Percentiles rank a stretch among this genome's conserved stretches.
Conservation (phyloP, 53 echinoderm and acorn worm species). For the Henricia sp. region DNA sequence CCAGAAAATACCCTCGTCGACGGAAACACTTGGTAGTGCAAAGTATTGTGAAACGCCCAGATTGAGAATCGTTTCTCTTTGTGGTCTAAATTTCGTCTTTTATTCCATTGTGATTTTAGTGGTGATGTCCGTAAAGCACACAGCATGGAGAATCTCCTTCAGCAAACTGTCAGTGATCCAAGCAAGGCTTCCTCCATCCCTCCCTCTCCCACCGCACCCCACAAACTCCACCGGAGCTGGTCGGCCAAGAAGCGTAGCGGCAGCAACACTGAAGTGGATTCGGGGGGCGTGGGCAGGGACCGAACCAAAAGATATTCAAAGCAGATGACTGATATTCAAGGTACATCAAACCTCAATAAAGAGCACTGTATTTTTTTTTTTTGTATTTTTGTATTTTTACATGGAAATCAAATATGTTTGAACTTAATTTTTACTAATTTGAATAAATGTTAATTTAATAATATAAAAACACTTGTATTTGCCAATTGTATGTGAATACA, state of each 20-base stretch:
- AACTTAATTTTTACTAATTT: too few relatives aligned
- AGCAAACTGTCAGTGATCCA: constrained; percentile 55
- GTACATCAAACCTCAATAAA: too few relatives aligned
- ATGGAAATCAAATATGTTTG: too few relatives aligned
- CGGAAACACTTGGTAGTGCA: too few relatives aligned
- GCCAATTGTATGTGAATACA: too few relatives aligned
- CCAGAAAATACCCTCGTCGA: too few relatives aligned
- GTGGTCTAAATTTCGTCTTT: background rate
- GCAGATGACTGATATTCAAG: constrained; percentile 84
- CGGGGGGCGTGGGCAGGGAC: constrained; percentile 66
- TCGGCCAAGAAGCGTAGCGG: constrained; percentile 94
- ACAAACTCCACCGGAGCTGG: constrained; percentile 85
- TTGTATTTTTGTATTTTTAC: too few relatives aligned
- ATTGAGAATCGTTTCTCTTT: too few relatives aligned
- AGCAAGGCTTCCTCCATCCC: constrained; percentile 86
- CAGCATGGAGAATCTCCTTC: constrained; percentile 96
- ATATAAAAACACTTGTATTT: too few relatives aligned
- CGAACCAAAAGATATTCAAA: constrained; percentile 82
- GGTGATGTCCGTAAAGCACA: constrained; percentile 98
- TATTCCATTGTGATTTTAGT: constrained; percentile 33
- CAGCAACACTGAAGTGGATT: constrained; percentile 82
- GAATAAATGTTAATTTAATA: too few relatives aligned
- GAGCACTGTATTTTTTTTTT: too few relatives aligned
- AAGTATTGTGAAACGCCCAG: too few relatives aligned
- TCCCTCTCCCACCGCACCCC: constrained; percentile 84